phyloP scores from a whole-genome alignment of 2,113 vertebrate genomes.

The Phasianus colchicus region DNA sequence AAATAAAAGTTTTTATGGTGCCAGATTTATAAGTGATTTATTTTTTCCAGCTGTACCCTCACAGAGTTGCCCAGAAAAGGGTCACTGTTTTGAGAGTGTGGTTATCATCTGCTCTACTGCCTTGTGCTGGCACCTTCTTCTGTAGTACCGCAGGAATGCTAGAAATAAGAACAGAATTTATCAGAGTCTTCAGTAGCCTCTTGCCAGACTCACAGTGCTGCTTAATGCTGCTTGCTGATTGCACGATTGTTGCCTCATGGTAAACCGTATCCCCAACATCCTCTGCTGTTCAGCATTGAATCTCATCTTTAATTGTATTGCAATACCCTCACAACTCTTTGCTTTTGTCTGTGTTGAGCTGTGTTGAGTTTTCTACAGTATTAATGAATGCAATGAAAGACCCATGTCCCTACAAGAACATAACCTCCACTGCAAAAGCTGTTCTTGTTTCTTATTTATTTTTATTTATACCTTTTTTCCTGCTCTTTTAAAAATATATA shows the following conservation, averaged over 20 bases:
- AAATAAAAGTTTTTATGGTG: slow-evolving; percentile 2
- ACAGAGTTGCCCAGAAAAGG: not conserved
- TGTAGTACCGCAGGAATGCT: not conserved
- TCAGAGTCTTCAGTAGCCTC: not conserved
- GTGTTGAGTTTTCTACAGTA: not conserved
- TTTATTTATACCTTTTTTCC: not conserved
- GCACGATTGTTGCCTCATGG: not conserved
- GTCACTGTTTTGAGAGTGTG: not conserved
- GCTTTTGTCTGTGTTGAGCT: not conserved
- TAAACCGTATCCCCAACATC: not conserved
- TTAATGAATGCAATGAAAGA: not conserved
- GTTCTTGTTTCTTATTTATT: not conserved
- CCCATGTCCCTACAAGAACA: not conserved
- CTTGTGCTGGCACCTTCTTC: not conserved
- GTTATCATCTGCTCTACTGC: not conserved
- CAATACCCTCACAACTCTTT: not conserved
- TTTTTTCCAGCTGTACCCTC: slow-evolving; percentile 25
- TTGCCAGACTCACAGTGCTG: not conserved
- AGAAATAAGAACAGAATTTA: not conserved
- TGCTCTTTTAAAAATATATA: not conserved
- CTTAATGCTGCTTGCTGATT: not conserved
- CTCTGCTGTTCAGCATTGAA: not conserved
- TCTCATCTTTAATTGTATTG: not conserved
- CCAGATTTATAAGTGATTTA: not conserved
- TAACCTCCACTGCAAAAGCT: not conserved